Evolutionary conservation across 1,140 invertebrate genomes (phyloP).

Genomic region (Ericerus pela): DNA sequence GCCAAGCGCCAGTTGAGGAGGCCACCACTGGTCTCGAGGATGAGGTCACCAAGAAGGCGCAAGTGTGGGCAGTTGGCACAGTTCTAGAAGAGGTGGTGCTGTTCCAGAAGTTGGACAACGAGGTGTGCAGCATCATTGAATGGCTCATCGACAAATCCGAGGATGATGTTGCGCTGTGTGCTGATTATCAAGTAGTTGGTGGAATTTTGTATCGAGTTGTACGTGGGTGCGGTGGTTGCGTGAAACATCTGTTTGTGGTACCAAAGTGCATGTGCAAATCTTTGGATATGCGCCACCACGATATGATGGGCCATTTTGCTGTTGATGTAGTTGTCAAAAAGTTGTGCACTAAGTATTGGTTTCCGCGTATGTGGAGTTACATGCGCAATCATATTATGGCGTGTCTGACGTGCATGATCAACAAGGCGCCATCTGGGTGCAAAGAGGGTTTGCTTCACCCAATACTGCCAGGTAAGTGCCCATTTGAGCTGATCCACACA

Average conservation of each 20-base stretch:
- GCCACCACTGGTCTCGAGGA: background rate
- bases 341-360: conserved; percentile 11
- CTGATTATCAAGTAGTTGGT: background rate
- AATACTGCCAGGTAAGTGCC: too few relatives aligned
- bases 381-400: conserved; percentile 18
- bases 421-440: conserved; percentile 20
- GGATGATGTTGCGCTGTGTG: background rate
- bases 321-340: background rate
- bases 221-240: background rate
- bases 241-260: background rate
- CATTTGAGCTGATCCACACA: too few relatives aligned
- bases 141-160: background rate
- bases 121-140: background rate
- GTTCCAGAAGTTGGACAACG: background rate
- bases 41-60: background rate
- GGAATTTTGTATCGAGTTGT: background rate
- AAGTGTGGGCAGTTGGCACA: too few relatives aligned
- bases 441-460: conserved; percentile 17
- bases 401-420: conserved; percentile 19
- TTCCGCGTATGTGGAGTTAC: conserved; percentile 18
- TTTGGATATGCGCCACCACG: background rate
- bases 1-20: conserved; percentile 17
- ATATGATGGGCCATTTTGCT: background rate
- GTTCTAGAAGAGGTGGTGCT: background rate
- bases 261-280: conserved; percentile 1